Base-by-base conservation (phyloP, 2,888 invertebrate species). In the Lagria hirta region DNA sequence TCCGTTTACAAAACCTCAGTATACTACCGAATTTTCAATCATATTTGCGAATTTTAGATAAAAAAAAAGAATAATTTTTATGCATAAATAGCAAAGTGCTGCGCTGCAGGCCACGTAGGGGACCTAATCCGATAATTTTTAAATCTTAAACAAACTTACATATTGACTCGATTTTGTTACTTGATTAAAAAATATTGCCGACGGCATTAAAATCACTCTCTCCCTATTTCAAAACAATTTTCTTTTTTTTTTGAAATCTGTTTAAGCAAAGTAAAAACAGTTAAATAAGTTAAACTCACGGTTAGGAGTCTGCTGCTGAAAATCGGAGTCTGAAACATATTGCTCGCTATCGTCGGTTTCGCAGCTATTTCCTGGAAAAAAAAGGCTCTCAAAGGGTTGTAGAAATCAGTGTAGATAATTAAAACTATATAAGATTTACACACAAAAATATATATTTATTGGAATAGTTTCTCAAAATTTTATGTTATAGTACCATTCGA, bases 321-420 rank as follows among this genome's bases (percentile, higher is more conserved):
- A 68, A 22, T 60, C 56, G 54, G 70, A 69, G 55, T 76, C 75
- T 14, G 75, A 74, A 16, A 75, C 74, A 61, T 73, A 76, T 43
- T 75, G 75, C 52, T 76, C 76, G 53, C 73, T 75, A 52, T 75
- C 76, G 52, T 76, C 75, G 2, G 75, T 75, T 58, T 74, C 76
- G 49, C 75, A 77, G 55, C 75, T 75, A 53, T 73, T 75, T 37
- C 75, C 76, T 76, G 59, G 42, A 49, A 45, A 43, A 40, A 46
- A 43, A 51, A 12, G n/a, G n/a, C n/a, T n/a, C n/a, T n/a, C 5
- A 12, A 20, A 32, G 32, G 21, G 32, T 20, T n/a, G n/a, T n/a
- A n/a, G n/a, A n/a, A n/a, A n/a, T n/a, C n/a, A n/a, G n/a, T n/a
- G n/a, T n/a, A n/a, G n/a, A n/a, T n/a, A n/a, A n/a, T n/a, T n/a